Percentiles rank a stretch among this genome's conserved stretches.
phyloP scores from a whole-genome alignment of 2,888 invertebrate genomes.

The Trichogramma evanescens region DNA sequence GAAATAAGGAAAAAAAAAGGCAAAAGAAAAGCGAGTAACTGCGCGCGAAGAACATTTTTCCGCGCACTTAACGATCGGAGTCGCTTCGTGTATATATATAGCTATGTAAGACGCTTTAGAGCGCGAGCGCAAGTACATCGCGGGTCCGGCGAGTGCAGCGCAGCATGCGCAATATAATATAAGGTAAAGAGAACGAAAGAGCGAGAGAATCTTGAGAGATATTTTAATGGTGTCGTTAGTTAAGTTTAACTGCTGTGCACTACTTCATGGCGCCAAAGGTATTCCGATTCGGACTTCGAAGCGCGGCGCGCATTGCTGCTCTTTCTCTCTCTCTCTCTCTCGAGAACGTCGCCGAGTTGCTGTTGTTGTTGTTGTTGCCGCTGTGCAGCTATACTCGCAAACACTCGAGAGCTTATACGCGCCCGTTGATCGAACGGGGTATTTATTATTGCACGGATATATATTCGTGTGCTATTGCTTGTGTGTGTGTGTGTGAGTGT shows the following conservation, averaged over 20 bases:
- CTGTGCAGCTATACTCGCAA: too few species aligned
- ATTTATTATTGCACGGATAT: conserved; percentile 11
- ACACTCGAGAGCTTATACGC: too few species aligned
- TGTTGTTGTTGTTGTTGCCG: too few species aligned
- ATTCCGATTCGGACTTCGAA: conserved; percentile 24
- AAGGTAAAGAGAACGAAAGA: not conserved
- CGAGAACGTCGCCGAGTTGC: too few species aligned
- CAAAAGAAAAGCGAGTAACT: not conserved
- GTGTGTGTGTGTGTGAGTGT: not conserved
- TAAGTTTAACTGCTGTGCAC: conserved; percentile 32
- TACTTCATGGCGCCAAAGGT: conserved; percentile 30
- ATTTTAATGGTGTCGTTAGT: conserved; percentile 38
- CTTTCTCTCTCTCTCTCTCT: too few species aligned
- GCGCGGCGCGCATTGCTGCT: too few species aligned
- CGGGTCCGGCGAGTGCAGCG: too few species aligned
- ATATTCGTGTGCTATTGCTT: not conserved
- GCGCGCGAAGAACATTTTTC: conserved; percentile 17
- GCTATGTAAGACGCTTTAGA: not conserved
- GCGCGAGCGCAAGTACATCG: too few species aligned
- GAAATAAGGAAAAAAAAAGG: too few species aligned
- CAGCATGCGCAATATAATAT: too few species aligned
- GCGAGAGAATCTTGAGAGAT: conserved; percentile 24
- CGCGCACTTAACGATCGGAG: conserved; percentile 22
- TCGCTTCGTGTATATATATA: conserved; percentile 4
- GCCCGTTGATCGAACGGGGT: not conserved